Conservation (phyloP, 2,888 invertebrate genomes). For the Philopedon plagiatum region DNA sequence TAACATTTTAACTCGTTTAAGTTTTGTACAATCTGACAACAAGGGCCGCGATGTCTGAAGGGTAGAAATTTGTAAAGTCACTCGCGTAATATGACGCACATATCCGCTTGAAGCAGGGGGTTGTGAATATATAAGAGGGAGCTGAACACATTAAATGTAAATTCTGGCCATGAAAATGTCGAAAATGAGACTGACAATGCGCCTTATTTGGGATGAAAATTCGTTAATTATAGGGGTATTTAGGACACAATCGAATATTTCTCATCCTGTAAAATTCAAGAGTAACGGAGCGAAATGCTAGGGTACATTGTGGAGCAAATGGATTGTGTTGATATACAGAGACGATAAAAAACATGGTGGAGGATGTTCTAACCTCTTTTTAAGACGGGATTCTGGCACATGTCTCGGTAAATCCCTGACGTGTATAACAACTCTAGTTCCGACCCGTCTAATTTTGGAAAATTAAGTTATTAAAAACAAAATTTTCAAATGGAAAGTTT, state of each 20-base stretch:
- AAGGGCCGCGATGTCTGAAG: constrained; percentile 10
- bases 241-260: neutral
- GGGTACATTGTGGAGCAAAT: too few species aligned
- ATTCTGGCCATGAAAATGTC: constrained; percentile 25
- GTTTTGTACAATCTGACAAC: neutral
- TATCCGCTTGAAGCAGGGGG: constrained; percentile 29
- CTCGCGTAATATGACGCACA: constrained; percentile 36
- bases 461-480: too few species aligned
- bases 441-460: too few species aligned
- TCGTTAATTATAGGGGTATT: constrained; percentile 19
- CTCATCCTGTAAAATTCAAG: neutral
- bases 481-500: too few species aligned
- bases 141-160: constrained; percentile 28
- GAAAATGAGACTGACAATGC: constrained; percentile 35
- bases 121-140: constrained; percentile 28
- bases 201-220: constrained; percentile 15
- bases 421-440: too few species aligned
- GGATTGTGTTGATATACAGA: too few species aligned
- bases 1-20: neutral
- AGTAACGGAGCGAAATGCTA: too few species aligned
- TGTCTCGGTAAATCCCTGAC: too few species aligned
- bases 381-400: too few species aligned
- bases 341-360: too few species aligned
- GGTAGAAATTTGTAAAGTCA: constrained; percentile 33
- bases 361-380: too few species aligned